phyloP scores from a whole-genome alignment of 2,797 vertebrate genomes.

The Parotocinclus haroldoi region DNA sequence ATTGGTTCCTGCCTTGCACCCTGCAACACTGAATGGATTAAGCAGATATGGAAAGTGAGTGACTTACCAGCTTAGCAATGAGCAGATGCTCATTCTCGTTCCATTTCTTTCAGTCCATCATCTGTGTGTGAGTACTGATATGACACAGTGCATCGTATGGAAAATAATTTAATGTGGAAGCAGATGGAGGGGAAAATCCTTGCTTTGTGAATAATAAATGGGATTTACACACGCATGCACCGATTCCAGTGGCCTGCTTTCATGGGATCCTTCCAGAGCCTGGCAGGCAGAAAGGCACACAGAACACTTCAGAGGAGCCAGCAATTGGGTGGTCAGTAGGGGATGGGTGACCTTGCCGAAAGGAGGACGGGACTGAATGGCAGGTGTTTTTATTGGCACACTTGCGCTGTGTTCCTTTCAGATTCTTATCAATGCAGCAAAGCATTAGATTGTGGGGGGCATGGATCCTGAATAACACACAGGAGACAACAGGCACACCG shows the following conservation, averaged over 20 bases:
- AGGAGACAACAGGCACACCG: slow-evolving; percentile 12
- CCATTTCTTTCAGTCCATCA: too few species aligned
- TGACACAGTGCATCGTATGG: not conserved
- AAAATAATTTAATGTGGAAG: slow-evolving; percentile 37
- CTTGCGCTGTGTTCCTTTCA: slow-evolving; percentile 62
- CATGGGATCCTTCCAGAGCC: slow-evolving; percentile 32
- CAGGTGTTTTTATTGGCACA: slow-evolving; percentile 52
- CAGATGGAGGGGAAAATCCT: slow-evolving; percentile 29
- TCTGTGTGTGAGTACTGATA: too few species aligned
- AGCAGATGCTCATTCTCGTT: too few species aligned
- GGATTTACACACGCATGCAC: slow-evolving; percentile 40
- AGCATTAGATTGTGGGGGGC: slow-evolving; percentile 52
- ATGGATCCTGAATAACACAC: slow-evolving; percentile 42
- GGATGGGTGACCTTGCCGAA: slow-evolving; percentile 65
- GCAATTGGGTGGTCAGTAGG: slow-evolving; percentile 49
- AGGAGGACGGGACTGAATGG: slow-evolving; percentile 45
- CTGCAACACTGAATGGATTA: too few species aligned
- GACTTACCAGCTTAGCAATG: too few species aligned
- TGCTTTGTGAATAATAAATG: slow-evolving; percentile 47
- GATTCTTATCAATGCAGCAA: slow-evolving; percentile 66
- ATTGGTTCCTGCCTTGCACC: too few species aligned
- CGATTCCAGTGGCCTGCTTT: slow-evolving; percentile 42
- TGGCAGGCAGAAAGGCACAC: slow-evolving; percentile 43
- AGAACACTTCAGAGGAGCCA: slow-evolving; percentile 41
- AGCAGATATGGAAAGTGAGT: too few species aligned